Evolutionary conservation across 2,888 invertebrate genomes (phyloP).

Genomic region (Cybosia mesomella): DNA sequence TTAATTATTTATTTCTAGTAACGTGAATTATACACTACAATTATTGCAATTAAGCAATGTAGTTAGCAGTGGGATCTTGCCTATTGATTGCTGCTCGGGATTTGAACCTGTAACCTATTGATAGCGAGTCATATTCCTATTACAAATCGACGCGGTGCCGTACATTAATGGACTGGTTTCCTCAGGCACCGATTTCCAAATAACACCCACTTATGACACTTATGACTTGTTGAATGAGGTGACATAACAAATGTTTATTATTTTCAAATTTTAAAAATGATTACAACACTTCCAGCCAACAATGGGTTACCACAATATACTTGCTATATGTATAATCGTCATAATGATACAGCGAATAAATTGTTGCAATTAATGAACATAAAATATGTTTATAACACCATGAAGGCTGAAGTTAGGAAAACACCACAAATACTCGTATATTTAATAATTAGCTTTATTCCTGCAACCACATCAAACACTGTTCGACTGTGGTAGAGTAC

Average conservation of each 20-base stretch:
- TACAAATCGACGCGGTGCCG: background rate
- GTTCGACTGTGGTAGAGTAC: slow-evolving; percentile 40
- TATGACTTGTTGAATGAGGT: background rate
- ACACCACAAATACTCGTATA: slow-evolving; percentile 11
- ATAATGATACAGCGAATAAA: slow-evolving; percentile 7
- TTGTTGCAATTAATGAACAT: slow-evolving; percentile 16
- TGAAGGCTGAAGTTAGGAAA: slow-evolving; percentile 14
- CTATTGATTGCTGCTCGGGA: background rate
- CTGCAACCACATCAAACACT: slow-evolving; percentile 55
- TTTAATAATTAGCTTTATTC: slow-evolving; percentile 62
- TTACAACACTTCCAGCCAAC: slow-evolving; percentile 6
- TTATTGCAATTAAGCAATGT: too few species aligned
- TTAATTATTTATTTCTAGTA: too few species aligned
- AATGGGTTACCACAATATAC: slow-evolving; percentile 9
- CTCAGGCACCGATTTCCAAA: background rate
- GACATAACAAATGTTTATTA: background rate
- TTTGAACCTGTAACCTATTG: background rate
- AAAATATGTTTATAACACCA: slow-evolving; percentile 14
- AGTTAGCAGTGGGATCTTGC: too few species aligned
- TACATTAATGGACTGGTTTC: background rate
- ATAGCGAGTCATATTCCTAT: background rate
- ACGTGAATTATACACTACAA: too few species aligned
- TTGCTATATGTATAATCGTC: slow-evolving; percentile 1
- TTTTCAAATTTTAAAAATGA: background rate
- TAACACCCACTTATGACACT: background rate